Percentiles rank a stretch among this genome's conserved stretches.
Conservation (phyloP, 30 jellyfish, hydroid and myxozoan genomes). For the Aurelia aurita region DNA sequence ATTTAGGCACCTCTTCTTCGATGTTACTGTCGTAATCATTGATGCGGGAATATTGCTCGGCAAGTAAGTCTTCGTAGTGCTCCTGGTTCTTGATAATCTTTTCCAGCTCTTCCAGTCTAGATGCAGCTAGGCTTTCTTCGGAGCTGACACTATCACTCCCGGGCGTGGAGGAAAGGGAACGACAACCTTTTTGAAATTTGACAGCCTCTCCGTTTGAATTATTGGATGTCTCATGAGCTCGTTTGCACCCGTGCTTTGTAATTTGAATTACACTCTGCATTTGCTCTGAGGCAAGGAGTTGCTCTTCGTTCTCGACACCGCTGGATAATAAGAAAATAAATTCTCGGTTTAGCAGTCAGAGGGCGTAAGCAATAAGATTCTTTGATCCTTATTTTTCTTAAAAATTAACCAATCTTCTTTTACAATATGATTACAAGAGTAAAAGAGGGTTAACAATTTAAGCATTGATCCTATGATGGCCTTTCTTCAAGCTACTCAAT, state of each 20-base stretch:
- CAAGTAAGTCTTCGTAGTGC: slow-evolving; percentile 60
- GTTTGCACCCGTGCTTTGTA: slow-evolving; percentile 15
- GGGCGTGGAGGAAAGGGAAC: slow-evolving; percentile 77
- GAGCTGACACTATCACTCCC: slow-evolving; percentile 81
- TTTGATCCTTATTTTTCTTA: no score
- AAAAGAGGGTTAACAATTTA: no score
- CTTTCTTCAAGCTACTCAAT: no score
- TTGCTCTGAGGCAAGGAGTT: slow-evolving; percentile 80
- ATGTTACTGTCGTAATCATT: slow-evolving; percentile 42
- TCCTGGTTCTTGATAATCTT: slow-evolving; percentile 50
- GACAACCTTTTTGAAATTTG: slow-evolving; percentile 50
- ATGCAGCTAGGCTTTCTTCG: slow-evolving; percentile 67
- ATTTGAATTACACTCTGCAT: slow-evolving; percentile 41
- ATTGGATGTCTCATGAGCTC: slow-evolving; percentile 11
- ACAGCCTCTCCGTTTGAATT: slow-evolving; percentile 4
- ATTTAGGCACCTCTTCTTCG: slow-evolving; percentile 75
- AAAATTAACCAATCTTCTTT: no score
- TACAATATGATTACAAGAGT: no score
- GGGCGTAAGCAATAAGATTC: no score
- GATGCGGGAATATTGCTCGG: slow-evolving; percentile 42
- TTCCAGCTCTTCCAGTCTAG: slow-evolving; percentile 86
- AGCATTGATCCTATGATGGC: no score
- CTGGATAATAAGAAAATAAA: slow-evolving; percentile 50
- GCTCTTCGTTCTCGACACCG: slow-evolving; percentile 84
- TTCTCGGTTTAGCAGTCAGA: no score